Percentiles rank a stretch among this genome's conserved stretches.
phyloP scores from a whole-genome alignment of 2,797 vertebrate genomes.

The Sitta carolinensis region DNA sequence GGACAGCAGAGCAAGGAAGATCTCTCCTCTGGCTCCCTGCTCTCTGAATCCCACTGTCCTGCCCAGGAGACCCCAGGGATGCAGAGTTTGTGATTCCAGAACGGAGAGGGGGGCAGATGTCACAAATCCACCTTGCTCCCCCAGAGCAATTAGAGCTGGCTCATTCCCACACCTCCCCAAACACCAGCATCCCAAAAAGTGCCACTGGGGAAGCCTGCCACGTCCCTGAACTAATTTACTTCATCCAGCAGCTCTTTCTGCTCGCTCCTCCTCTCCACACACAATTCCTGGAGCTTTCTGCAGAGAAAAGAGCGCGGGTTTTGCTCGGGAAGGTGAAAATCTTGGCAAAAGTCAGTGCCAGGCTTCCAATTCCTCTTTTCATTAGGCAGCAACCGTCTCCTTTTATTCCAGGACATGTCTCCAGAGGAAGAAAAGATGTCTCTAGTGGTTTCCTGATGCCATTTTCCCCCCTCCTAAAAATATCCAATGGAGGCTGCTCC shows the following conservation, averaged over 20 bases:
- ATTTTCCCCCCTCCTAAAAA: conserved; percentile 7
- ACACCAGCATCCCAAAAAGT: background rate
- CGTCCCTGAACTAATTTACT: background rate
- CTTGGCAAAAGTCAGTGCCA: background rate
- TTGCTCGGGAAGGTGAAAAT: background rate
- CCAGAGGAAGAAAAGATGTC: background rate
- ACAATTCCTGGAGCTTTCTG: background rate
- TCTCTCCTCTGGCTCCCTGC: background rate
- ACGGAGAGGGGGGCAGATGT: background rate
- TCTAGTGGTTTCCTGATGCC: conserved; percentile 3
- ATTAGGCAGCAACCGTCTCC: background rate
- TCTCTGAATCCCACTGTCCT: background rate
- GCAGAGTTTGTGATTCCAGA: background rate
- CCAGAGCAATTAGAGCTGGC: background rate
- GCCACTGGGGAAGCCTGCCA: background rate
- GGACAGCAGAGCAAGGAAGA: rapidly evolving
- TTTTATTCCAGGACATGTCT: background rate
- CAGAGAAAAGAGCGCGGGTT: background rate
- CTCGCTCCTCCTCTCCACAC: background rate
- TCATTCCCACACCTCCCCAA: background rate
- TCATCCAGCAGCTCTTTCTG: background rate
- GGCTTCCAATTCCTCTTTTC: conserved; percentile 4
- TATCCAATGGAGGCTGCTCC: background rate
- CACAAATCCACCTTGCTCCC: background rate
- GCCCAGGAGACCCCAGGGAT: background rate